These are phyloP conservation scores for Todiramphus chloris DNA, from an alignment of 2,113 vertebrate genomes.

Conservation along the genomic window DNA sequence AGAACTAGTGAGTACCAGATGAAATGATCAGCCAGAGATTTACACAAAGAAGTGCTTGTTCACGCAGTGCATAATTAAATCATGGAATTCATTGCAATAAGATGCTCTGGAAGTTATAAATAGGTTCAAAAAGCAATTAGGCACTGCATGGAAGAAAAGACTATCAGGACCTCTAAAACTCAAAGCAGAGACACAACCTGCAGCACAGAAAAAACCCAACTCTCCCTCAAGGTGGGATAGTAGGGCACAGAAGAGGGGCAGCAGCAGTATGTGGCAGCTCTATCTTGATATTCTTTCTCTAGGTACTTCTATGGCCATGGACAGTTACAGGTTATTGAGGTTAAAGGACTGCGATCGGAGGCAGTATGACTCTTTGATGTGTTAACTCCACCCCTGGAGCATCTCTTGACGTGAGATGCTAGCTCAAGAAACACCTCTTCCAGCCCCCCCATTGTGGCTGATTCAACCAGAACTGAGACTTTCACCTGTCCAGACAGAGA, in stretches of 20 bases:
- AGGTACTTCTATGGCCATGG: background rate
- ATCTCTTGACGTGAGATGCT: too few relatives aligned
- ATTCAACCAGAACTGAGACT: background rate
- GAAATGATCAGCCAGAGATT: conserved; percentile 22
- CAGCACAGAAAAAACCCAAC: background rate
- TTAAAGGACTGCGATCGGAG: background rate
- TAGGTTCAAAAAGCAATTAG: conserved; percentile 21
- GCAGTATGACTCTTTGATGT: background rate
- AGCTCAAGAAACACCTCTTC: background rate
- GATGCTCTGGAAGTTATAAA: conserved; percentile 26
- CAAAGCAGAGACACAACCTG: background rate
- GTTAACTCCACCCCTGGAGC: background rate
- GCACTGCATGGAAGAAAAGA: background rate
- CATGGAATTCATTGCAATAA: conserved; percentile 9
- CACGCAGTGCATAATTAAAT: conserved; percentile 28
- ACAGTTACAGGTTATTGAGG: background rate
- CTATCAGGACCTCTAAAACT: conserved; percentile 2
- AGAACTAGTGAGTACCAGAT: background rate
- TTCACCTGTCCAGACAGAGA: background rate
- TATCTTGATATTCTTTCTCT: background rate
- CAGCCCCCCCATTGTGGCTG: background rate
- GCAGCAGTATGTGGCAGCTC: background rate
- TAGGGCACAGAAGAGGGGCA: background rate
- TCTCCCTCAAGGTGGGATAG: background rate
- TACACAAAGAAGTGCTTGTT: conserved; percentile 22